Conservation (phyloP, 2,888 invertebrate genomes). For the Agonopterix alstromeriana region DNA sequence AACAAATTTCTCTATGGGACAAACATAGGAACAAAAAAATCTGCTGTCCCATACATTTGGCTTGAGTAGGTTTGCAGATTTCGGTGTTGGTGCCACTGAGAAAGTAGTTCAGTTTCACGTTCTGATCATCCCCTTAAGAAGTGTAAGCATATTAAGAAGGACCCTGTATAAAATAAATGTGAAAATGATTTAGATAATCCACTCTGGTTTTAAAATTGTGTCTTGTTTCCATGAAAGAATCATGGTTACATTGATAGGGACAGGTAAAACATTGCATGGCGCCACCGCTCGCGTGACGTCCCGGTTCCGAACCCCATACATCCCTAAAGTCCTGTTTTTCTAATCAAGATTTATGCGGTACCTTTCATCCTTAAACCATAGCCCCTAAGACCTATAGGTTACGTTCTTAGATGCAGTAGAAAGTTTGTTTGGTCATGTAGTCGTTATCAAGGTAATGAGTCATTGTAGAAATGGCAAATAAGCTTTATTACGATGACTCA, state of each 20-base stretch:
- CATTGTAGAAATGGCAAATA: conserved; percentile 43
- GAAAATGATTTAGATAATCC: too few relatives aligned
- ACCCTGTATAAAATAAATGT: too few relatives aligned
- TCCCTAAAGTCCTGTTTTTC: conserved; percentile 11
- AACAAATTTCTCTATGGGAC: too few relatives aligned
- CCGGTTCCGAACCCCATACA: conserved; percentile 19
- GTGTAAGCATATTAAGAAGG: too few relatives aligned
- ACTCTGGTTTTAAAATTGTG: too few relatives aligned
- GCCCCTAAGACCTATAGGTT: conserved; percentile 24
- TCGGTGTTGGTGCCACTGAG: too few relatives aligned
- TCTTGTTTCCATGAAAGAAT: neutral
- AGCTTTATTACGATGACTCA: conserved; percentile 57
- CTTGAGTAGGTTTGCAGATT: too few relatives aligned
- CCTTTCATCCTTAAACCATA: conserved; percentile 14
- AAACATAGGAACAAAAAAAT: too few relatives aligned
- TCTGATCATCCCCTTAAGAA: too few relatives aligned
- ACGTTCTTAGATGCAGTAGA: conserved; percentile 1
- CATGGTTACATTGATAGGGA: conserved; percentile 6
- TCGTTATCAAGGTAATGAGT: conserved; percentile 65
- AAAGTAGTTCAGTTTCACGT: too few relatives aligned
- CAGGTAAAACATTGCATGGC: conserved; percentile 47
- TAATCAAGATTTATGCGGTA: conserved; percentile 2
- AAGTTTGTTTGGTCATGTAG: conserved; percentile 25
- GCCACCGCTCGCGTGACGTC: conserved; percentile 58
- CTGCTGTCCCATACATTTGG: too few relatives aligned